Conservation (phyloP, 2,888 invertebrate species). For the Drosophila engyochracea region DNA sequence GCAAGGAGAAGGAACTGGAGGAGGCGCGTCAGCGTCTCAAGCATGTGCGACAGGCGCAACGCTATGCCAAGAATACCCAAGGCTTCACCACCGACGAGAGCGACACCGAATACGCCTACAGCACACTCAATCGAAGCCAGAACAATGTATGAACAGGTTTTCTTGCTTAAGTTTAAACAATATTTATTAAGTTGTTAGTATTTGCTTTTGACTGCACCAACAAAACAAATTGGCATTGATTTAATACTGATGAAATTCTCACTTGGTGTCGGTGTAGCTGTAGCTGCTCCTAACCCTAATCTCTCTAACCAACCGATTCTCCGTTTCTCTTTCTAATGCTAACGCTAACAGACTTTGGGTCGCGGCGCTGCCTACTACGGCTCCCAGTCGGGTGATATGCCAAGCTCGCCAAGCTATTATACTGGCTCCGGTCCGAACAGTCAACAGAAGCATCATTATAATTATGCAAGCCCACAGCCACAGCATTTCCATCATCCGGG, state of each 20-base stretch:
- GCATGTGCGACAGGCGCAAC: conserved; percentile 96
- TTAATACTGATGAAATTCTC: conserved; percentile 44
- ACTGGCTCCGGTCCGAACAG: conserved; percentile 68
- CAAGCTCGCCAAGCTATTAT: conserved; percentile 83
- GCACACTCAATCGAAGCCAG: conserved; percentile 81
- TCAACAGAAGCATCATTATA: conserved; percentile 80
- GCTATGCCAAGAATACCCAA: conserved; percentile 89
- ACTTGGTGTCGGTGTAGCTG: conserved; percentile 57
- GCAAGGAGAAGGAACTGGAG: conserved; percentile 97
- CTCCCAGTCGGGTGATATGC: conserved; percentile 76
- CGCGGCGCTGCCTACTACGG: conserved; percentile 79
- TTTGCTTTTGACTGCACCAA: conserved; percentile 39
- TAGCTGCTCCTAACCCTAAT: conserved; percentile 45
- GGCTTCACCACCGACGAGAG: conserved; percentile 87
- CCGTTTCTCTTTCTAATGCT: conserved; percentile 60
- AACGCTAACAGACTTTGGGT: conserved; percentile 82
- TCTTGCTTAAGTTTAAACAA: conserved; percentile 1
- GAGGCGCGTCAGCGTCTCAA: conserved; percentile 96
- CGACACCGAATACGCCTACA: conserved; percentile 86
- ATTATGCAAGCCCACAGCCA: conserved; percentile 78
- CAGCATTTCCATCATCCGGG: conserved; percentile 85
- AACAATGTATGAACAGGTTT: conserved; percentile 82
- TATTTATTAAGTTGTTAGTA: conserved; percentile 12
- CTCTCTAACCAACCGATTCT: conserved; percentile 63
- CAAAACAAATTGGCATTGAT: conserved; percentile 63